phyloP scores from a whole-genome alignment of 2,888 invertebrate genomes.

The Bellardia bayeri region DNA sequence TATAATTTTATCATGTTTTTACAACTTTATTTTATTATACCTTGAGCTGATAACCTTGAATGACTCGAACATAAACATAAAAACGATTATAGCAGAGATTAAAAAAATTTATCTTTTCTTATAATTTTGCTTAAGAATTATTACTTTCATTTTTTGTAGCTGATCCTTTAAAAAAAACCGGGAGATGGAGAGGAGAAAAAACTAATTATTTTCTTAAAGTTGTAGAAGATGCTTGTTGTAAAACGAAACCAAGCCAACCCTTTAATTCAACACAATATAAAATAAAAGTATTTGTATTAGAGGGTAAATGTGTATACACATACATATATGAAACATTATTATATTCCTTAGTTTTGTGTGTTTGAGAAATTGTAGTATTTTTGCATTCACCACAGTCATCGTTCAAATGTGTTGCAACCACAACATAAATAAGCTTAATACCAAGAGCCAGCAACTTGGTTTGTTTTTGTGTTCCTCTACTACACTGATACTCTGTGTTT shows the following conservation, averaged over 20 bases:
- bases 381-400: conserved; percentile 65
- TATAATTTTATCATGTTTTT: background rate
- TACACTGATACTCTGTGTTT: background rate
- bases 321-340: conserved; percentile 25
- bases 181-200: background rate
- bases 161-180: background rate
- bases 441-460: conserved; percentile 65
- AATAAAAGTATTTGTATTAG: background rate
- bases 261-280: conserved; percentile 12
- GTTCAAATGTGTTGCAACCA: conserved; percentile 71
- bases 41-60: conserved; percentile 46
- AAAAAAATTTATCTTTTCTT: background rate
- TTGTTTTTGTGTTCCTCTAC: conserved; percentile 26
- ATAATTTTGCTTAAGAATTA: conserved; percentile 28
- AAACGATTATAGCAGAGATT: conserved; percentile 3
- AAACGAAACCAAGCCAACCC: conserved; percentile 15
- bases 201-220: conserved; percentile 50
- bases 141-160: conserved; percentile 8
- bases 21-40: conserved; percentile 11
- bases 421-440: conserved; percentile 72
- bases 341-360: conserved; percentile 29
- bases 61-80: background rate
- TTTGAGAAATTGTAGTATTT: background rate
- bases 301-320: background rate
- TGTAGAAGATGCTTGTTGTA: conserved; percentile 1